phyloP scores from a whole-genome alignment of 2,113 vertebrate species.

The Centropus unirufus region DNA sequence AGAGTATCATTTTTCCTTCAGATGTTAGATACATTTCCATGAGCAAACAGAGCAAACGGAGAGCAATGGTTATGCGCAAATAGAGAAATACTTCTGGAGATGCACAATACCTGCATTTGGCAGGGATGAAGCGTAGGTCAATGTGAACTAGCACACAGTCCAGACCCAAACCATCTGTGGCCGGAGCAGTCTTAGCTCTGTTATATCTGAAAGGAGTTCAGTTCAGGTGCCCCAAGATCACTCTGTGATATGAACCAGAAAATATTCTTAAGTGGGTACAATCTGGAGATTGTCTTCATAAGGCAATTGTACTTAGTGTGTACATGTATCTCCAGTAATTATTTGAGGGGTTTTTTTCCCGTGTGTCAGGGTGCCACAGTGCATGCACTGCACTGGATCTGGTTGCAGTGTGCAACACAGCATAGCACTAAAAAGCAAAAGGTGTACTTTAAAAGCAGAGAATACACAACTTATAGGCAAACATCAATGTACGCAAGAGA shows the following conservation, averaged over 20 bases:
- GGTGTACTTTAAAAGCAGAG: neutral
- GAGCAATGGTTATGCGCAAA: neutral
- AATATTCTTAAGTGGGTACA: neutral
- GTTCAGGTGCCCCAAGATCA: neutral
- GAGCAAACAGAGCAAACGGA: neutral
- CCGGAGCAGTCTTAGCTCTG: neutral
- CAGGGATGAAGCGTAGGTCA: neutral
- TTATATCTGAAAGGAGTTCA: neutral
- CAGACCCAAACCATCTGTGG: neutral
- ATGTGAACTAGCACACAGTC: neutral
- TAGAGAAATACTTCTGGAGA: neutral
- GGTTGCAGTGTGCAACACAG: neutral
- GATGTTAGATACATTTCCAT: neutral
- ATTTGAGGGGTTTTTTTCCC: neutral
- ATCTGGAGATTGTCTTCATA: neutral
- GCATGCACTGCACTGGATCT: neutral
- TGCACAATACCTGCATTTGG: neutral
- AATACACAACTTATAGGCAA: neutral
- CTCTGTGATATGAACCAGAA: neutral
- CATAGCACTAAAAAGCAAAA: neutral
- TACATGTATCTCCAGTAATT: neutral
- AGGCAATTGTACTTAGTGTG: neutral
- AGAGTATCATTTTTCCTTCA: neutral
- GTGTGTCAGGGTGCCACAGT: neutral
- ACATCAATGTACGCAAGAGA: neutral